Evolutionary conservation across 1,140 invertebrate genomes (phyloP), one percentile per base, ranked within the genome.

Genomic region (Calosoma granatense): DNA sequence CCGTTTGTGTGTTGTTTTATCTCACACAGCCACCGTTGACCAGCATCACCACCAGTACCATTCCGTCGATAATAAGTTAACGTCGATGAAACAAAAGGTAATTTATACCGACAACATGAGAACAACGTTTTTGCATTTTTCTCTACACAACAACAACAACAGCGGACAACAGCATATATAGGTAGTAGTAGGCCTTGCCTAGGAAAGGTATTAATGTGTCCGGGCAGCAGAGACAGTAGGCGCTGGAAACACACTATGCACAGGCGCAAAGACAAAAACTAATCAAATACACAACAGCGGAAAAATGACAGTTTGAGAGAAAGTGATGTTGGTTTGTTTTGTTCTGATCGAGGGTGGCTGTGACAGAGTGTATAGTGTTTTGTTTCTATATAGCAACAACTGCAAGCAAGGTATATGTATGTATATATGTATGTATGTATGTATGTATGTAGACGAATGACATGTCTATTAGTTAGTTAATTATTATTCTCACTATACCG

Each of bases 391-490:
- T 36, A 36, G n/a, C n/a, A n/a, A n/a, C n/a, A n/a, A n/a, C n/a
- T n/a, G n/a, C n/a, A n/a, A n/a, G n/a, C n/a, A n/a, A n/a, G n/a
- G n/a, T 36, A 36, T 36, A 36, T 36, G n/a, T 36, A 36, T 36
- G n/a, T 36, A 36, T 36, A 36, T 36, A 36, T 36, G n/a, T 36
- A 36, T 36, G n/a, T 36, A 36, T 36, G n/a, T 36, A 36, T 36
- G n/a, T 36, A 36, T 36, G n/a, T 36, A 36, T 36, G 26, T 14
- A 30, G 4, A 30, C 14, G 14, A 30, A 30, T 30, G 26, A 30
- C 26, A 30, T 6, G 26, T 30, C 26, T 30, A 30, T 30, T 30
- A 30, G 26, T 30, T 30, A 30, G 14, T 30, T 30, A 30, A n/a
- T n/a, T n/a, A n/a, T 30, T 14, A 14, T 30, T 30, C 26, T 30